phyloP scores from a whole-genome alignment of 2,797 vertebrate species.

The Malacoctenus gilli region DNA sequence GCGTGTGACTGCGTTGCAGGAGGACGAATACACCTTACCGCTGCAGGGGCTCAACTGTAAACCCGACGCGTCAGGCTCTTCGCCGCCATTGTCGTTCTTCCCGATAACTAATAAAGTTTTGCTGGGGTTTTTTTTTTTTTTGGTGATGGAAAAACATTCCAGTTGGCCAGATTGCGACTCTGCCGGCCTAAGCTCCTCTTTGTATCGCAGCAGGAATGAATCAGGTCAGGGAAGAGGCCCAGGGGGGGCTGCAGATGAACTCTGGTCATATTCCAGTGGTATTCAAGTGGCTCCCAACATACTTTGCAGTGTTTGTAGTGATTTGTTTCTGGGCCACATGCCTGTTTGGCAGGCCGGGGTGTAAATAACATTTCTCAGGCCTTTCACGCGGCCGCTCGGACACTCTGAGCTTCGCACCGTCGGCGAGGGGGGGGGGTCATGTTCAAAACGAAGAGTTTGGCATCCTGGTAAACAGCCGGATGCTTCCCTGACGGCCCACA shows the following conservation, averaged over 20 bases:
- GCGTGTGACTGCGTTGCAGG: conserved; percentile 25
- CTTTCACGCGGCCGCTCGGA: not conserved
- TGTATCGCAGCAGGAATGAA: conserved; percentile 60
- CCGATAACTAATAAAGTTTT: conserved; percentile 17
- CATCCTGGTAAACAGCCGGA: too few species aligned
- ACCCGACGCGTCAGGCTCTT: not conserved
- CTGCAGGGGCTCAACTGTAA: conserved; percentile 8
- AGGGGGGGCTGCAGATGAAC: conserved; percentile 44
- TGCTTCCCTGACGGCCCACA: too few species aligned
- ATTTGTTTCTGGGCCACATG: conserved; percentile 32
- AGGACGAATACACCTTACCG: conserved; percentile 47
- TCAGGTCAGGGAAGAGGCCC: conserved; percentile 60
- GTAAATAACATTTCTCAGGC: conserved; percentile 26
- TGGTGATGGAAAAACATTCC: conserved; percentile 18
- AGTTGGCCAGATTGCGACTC: conserved; percentile 37
- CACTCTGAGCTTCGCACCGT: too few species aligned
- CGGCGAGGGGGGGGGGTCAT: too few species aligned
- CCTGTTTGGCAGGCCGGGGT: conserved; percentile 19
- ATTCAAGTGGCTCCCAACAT: conserved; percentile 32
- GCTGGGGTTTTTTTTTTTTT: too few species aligned
- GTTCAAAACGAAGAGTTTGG: too few species aligned
- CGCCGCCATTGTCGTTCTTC: too few species aligned
- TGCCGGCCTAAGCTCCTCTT: conserved; percentile 44
- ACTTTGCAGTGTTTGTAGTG: conserved; percentile 25
- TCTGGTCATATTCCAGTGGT: conserved; percentile 41